Percentiles rank a stretch among this genome's conserved stretches.
Evolutionary conservation across 2,888 invertebrate species (phyloP).

Genomic region (Spisula solida): DNA sequence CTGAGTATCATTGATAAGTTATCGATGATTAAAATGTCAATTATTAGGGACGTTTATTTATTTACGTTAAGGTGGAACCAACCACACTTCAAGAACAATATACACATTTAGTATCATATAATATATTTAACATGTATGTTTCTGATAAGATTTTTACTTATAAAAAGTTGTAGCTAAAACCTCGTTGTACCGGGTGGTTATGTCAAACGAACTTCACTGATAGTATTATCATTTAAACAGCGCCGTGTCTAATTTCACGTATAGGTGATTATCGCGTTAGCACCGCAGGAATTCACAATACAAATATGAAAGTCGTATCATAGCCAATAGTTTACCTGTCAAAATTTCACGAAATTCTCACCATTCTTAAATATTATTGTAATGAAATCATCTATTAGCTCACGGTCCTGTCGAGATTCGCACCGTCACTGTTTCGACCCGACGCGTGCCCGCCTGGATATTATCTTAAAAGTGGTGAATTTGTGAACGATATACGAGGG

Average conservation of each 20-base stretch:
- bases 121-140: neutral
- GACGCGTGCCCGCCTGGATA: constrained; percentile 36
- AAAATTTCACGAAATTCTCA: constrained; percentile 62
- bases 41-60: too few species aligned
- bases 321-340: constrained; percentile 48
- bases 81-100: neutral
- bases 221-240: constrained; percentile 14
- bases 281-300: constrained; percentile 20
- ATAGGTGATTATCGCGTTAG: constrained; percentile 40
- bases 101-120: neutral
- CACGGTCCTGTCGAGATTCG: constrained; percentile 25
- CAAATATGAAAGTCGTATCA: constrained; percentile 6
- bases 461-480: constrained; percentile 27
- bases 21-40: too few species aligned
- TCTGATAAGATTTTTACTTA: too few species aligned
- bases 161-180: neutral
- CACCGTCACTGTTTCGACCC: constrained; percentile 27
- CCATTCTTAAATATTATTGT: constrained; percentile 53
- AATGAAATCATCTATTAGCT: neutral
- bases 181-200: neutral
- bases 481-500: constrained; percentile 1
- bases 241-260: constrained; percentile 16
- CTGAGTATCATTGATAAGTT: too few species aligned
- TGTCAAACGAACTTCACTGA: neutral
- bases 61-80: too few species aligned